These are phyloP conservation scores for Drosophila micromelanica DNA, from an alignment of 1,140 invertebrate genomes.

Conservation along the genomic window DNA sequence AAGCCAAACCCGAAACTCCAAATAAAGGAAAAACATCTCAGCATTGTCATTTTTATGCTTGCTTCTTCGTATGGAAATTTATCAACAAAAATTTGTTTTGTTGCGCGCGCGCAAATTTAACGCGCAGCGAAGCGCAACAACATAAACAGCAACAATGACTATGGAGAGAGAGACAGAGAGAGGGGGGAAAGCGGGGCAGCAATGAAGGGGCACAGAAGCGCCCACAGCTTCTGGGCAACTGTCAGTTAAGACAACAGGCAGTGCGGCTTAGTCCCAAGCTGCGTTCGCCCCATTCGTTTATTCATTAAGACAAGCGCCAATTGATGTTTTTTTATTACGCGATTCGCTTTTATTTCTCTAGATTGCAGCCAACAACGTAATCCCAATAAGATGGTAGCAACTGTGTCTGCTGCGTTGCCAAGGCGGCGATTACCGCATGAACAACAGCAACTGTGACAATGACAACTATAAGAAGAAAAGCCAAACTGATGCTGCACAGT, in stretches of 20 bases:
- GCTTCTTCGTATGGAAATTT: slow-evolving; percentile 74
- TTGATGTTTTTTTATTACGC: slow-evolving; percentile 72
- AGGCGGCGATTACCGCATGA: slow-evolving; percentile 47
- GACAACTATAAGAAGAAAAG: slow-evolving; percentile 20
- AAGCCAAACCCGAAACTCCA: slow-evolving; percentile 13
- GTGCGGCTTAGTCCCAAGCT: slow-evolving; percentile 59
- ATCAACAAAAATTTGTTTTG: slow-evolving; percentile 44
- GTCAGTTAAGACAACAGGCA: slow-evolving; percentile 45
- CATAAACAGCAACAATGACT: slow-evolving; percentile 32
- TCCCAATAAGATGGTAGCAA: slow-evolving; percentile 63
- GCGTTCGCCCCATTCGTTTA: slow-evolving; percentile 50
- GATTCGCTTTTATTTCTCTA: slow-evolving; percentile 55
- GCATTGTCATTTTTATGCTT: slow-evolving; percentile 74
- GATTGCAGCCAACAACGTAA: slow-evolving; percentile 59
- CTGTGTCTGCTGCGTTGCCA: slow-evolving; percentile 39
- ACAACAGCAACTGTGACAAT: slow-evolving; percentile 7
- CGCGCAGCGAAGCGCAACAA: slow-evolving; percentile 68
- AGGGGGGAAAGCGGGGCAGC: no score
- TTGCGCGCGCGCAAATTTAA: slow-evolving; percentile 61
- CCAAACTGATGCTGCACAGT: slow-evolving; percentile 55
- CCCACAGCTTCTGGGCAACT: slow-evolving; percentile 39
- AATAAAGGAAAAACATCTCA: slow-evolving; percentile 68
- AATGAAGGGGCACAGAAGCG: background rate
- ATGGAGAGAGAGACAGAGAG: background rate
- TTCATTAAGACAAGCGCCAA: slow-evolving; percentile 71